Base-by-base conservation (phyloP, 1,140 invertebrate species). In the Zaprionus camerounensis region DNA sequence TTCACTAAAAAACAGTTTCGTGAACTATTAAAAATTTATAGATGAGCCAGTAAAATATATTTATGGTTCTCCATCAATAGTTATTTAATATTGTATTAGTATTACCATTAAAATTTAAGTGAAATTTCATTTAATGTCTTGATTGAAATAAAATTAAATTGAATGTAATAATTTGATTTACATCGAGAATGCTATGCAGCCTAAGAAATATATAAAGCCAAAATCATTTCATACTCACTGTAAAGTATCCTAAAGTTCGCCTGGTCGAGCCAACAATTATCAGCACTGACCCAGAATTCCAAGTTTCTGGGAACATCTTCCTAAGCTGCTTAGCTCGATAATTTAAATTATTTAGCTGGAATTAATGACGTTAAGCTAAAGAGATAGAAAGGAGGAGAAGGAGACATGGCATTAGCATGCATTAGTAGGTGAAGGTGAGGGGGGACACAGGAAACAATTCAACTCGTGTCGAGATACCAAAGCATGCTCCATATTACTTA, bases 401-500 rank as follows among this genome's bases (percentile, higher is more conserved):
- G 11, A 46, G 58, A 63, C 26, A 62, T 62, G 66, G 58, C 81
- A 83, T 82, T 82, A 80, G 76, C 76, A 83, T 83, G 81, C 81
- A 83, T 83, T 80, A 78, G n/a, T 9, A n/a, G 15, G 13, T 2
- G 41, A 2, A n/a, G 41, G 3, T 17, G 41, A 51, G n/a, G 22
- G 20, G 26, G 15, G 3, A 44, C 41, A 2, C 41, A 46, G 46
- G 20, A 51, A 51, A 51, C 46, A 51, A 66, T 56, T 56, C 24
- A 44, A 58, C 57, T 49, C 26, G 9, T 49, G 22, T 26, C 6
- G 51, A 22, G 17, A 15, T 26, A 55, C 36, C 20, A 31, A 65
- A 75, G 76, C 80, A 79, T 66, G 68, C 72, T 81, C 82, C 82
- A 85, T 85, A 84, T 84, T 84, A 84, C 81, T 83, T 83, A 68